Evolutionary conservation across 2,113 vertebrate species (phyloP).

Genomic region (Pygoscelis adeliae): DNA sequence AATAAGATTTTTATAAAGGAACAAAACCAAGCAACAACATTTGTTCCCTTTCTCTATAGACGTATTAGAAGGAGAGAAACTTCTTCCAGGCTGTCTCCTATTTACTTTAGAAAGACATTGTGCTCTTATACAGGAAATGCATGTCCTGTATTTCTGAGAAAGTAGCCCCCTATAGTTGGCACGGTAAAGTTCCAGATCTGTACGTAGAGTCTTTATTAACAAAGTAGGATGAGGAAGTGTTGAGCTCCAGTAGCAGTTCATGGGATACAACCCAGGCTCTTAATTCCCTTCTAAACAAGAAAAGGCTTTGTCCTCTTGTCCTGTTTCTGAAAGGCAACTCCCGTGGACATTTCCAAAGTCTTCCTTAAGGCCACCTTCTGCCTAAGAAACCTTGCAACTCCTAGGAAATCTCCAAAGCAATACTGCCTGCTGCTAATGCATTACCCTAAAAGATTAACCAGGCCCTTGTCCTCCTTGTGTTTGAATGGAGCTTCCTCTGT

Average conservation of each 20-base stretch:
- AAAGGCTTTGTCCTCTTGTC: not conserved
- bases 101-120: not conserved
- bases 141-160: not conserved
- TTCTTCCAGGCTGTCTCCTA: not conserved
- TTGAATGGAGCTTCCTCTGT: not conserved
- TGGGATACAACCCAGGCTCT: not conserved
- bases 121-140: not conserved
- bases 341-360: not conserved
- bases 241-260: not conserved
- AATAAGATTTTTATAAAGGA: not conserved
- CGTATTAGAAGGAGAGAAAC: not conserved
- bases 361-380: not conserved
- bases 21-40: not conserved
- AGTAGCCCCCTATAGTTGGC: not conserved
- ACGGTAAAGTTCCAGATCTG: not conserved
- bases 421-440: not conserved
- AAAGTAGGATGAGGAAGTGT: not conserved
- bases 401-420: not conserved
- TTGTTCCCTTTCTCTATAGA: not conserved
- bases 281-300: not conserved
- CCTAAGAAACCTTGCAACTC: not conserved
- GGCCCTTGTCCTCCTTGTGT: fast-evolving
- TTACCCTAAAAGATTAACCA: not conserved
- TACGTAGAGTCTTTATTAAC: not conserved
- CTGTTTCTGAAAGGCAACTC: not conserved